Percentiles rank a stretch among this genome's conserved stretches.
These are phyloP conservation scores for Papilio demoleus DNA, from an alignment of 2,888 invertebrate genomes.

Conservation along the genomic window DNA sequence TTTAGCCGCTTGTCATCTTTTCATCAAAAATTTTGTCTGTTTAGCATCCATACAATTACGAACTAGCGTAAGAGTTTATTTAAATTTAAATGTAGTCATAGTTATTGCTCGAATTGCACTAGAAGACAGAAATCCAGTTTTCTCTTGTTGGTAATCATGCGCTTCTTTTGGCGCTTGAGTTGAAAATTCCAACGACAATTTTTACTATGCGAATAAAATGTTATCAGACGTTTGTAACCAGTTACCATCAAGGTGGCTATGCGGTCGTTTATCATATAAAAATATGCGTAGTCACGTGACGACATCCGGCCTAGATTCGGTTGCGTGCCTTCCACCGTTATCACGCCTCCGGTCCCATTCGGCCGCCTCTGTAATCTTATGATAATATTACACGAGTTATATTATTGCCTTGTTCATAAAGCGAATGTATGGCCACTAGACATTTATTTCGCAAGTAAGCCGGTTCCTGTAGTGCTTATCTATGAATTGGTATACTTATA, in stretches of 20 bases:
- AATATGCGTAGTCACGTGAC: constrained; percentile 37
- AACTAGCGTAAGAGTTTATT: no score
- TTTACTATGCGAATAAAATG: background rate
- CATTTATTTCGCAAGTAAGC: constrained; percentile 16
- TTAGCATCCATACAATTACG: no score
- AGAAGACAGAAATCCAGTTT: background rate
- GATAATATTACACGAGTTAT: constrained; percentile 68
- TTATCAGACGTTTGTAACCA: background rate
- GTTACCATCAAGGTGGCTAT: constrained; percentile 4
- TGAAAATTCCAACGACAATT: background rate
- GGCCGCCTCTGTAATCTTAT: constrained; percentile 59
- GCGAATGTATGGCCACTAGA: constrained; percentile 31
- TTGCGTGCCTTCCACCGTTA: constrained; percentile 58
- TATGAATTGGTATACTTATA: constrained; percentile 4
- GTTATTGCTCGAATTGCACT: background rate
- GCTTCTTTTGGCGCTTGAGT: background rate
- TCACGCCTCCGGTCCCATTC: constrained; percentile 65
- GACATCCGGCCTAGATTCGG: constrained; percentile 43
- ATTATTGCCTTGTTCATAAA: constrained; percentile 43
- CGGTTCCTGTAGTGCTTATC: background rate
- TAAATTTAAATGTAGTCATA: no score
- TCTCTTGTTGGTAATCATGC: background rate
- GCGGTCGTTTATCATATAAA: constrained; percentile 26
- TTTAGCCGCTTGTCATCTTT: no score
- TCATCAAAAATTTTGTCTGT: no score